A percentile compares a stretch with the other conserved stretches of the same genome.
Evolutionary conservation across 64 coral and sea anemone species (phyloP).

Genomic region (Orbicella faveolata): DNA sequence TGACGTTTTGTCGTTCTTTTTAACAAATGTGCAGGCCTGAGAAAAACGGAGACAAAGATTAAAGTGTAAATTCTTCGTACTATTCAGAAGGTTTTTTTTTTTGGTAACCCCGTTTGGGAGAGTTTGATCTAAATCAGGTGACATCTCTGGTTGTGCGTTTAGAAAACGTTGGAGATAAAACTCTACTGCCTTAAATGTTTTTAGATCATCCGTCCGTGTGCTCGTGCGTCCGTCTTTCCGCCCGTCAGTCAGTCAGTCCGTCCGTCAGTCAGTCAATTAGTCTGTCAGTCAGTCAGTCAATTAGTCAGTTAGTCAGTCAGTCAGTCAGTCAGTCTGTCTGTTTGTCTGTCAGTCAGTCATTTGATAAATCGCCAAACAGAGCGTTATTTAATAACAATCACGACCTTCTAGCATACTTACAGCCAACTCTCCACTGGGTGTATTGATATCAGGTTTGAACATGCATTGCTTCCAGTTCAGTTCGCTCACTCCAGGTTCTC

Average conservation of each 20-base stretch:
- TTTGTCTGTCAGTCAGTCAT: background rate
- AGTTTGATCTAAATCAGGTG: too few species aligned
- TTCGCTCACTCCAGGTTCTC: slow-evolving; percentile 45
- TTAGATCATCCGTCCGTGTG: too few species aligned
- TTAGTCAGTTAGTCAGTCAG: background rate
- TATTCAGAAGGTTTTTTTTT: too few species aligned
- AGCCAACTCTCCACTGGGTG: slow-evolving; percentile 36
- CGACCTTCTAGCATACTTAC: slow-evolving; percentile 28
- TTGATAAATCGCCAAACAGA: background rate
- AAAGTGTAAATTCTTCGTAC: background rate
- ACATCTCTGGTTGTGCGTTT: too few species aligned
- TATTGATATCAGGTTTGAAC: slow-evolving; percentile 71
- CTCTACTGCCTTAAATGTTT: too few species aligned
- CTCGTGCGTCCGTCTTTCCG: background rate
- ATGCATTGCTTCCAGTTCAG: slow-evolving; percentile 89
- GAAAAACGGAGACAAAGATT: slow-evolving; percentile 21
- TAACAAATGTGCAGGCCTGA: slow-evolving; percentile 44
- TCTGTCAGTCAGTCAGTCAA: background rate
- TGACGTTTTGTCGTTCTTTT: slow-evolving; percentile 26
- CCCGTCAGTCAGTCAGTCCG: background rate
- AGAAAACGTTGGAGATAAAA: too few species aligned
- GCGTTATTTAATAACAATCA: background rate
- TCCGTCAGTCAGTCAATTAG: background rate
- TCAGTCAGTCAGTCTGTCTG: background rate
- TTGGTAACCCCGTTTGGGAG: too few species aligned